Conservation (phyloP, 1,140 invertebrate genomes). For the Physella acuta region DNA sequence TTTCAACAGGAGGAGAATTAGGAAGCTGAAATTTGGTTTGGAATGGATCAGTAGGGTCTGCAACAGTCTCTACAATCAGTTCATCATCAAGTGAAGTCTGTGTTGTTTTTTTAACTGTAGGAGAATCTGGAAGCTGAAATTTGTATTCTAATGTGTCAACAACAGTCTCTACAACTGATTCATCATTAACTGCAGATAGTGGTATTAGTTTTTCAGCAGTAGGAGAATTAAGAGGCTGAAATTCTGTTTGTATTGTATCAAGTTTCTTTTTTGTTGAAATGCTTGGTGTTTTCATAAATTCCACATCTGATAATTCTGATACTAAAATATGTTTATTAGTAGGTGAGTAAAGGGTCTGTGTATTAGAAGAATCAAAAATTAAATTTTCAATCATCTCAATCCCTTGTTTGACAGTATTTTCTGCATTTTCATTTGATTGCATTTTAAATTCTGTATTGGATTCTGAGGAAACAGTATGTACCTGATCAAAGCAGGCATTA, state of each 20-base stretch:
- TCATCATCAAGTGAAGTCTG: not conserved
- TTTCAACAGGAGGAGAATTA: not conserved
- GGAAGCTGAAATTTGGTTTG: not conserved
- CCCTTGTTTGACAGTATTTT: too few species aligned
- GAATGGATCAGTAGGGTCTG: not conserved
- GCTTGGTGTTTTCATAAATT: too few species aligned
- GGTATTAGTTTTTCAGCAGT: not conserved
- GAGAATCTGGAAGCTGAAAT: not conserved
- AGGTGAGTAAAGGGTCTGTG: too few species aligned
- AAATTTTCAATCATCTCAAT: too few species aligned
- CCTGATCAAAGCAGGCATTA: not conserved
- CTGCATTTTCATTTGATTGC: too few species aligned
- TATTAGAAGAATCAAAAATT: too few species aligned
- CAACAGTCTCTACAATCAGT: not conserved
- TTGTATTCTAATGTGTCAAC: not conserved
- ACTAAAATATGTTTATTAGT: too few species aligned
- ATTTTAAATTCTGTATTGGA: not conserved
- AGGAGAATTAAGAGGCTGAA: too few species aligned
- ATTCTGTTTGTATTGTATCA: too few species aligned
- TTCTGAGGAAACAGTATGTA: not conserved
- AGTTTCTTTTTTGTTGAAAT: too few species aligned
- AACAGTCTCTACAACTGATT: not conserved
- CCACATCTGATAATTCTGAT: too few species aligned
- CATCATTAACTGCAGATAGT: not conserved
- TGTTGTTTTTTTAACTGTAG: not conserved